Evolutionary conservation across 2,797 vertebrate genomes (phyloP).

Genomic region (Argya squamiceps): DNA sequence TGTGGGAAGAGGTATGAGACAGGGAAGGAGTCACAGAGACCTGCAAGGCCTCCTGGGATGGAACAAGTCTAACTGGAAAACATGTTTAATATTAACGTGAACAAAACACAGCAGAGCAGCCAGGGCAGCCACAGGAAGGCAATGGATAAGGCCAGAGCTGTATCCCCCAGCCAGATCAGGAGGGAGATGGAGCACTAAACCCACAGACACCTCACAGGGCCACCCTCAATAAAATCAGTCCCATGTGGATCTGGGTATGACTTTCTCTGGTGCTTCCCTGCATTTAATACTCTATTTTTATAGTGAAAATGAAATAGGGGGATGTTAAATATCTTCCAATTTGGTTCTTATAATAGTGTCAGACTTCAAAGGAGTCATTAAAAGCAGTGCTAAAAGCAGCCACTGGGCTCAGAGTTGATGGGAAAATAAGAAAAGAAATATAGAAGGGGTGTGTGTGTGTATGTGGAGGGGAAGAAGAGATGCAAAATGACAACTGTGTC

Average conservation of each 20-base stretch:
- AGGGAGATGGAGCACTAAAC: background rate
- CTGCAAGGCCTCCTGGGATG: background rate
- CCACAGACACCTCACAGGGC: background rate
- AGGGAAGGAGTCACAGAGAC: background rate
- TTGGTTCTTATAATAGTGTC: background rate
- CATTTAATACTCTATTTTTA: background rate
- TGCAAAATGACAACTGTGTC: background rate
- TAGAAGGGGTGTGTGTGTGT: background rate
- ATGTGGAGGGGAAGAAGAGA: background rate
- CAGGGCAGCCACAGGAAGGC: background rate
- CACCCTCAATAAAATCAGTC: background rate
- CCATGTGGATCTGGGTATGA: background rate
- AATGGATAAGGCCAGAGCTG: background rate
- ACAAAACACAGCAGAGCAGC: background rate
- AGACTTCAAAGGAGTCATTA: slow-evolving; percentile 22
- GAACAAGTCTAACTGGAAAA: background rate
- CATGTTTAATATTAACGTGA: background rate
- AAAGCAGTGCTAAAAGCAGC: slow-evolving; percentile 6
- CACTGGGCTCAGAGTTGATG: background rate
- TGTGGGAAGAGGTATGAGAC: background rate
- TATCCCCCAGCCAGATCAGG: rapidly evolving
- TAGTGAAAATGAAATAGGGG: background rate
- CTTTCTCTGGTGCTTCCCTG: background rate
- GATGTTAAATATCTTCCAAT: background rate
- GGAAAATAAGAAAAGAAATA: background rate